These are phyloP conservation scores for Morinoia aosen DNA, from an alignment of 2,888 invertebrate species.

Conservation along the genomic window DNA sequence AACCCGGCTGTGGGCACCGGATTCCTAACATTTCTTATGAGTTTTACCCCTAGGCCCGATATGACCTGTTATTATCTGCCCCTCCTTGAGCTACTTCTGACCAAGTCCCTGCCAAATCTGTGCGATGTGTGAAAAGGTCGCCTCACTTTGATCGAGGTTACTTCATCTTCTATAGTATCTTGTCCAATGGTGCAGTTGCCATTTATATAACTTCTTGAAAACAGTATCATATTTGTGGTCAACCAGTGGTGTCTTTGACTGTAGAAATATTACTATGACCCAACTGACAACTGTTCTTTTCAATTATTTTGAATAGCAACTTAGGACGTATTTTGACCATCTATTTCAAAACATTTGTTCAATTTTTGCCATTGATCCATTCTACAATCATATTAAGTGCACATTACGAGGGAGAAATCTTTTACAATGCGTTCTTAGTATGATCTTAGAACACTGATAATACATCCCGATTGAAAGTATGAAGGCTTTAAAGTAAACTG, in stretches of 20 bases:
- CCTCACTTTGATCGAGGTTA: background rate
- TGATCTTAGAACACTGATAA: background rate
- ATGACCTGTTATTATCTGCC: constrained; percentile 34
- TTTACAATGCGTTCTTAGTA: background rate
- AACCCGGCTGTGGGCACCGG: constrained; percentile 5
- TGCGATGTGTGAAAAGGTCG: background rate
- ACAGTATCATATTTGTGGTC: background rate
- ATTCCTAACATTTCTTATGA: constrained; percentile 40
- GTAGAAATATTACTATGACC: background rate
- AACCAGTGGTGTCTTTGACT: background rate
- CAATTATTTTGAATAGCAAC: background rate
- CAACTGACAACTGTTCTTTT: background rate
- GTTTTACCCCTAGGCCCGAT: background rate
- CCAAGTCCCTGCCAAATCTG: constrained; percentile 3
- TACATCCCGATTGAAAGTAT: background rate
- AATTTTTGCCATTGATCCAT: background rate
- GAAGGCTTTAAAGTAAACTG: background rate
- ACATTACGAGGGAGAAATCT: background rate
- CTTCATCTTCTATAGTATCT: background rate
- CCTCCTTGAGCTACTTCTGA: background rate
- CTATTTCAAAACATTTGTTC: background rate
- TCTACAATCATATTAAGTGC: too few relatives aligned
- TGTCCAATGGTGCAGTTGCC: background rate
- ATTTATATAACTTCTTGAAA: background rate
- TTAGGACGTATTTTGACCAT: background rate